Evolutionary conservation across 2,113 vertebrate species (phyloP).

Genomic region (Pycnonotus jocosus): DNA sequence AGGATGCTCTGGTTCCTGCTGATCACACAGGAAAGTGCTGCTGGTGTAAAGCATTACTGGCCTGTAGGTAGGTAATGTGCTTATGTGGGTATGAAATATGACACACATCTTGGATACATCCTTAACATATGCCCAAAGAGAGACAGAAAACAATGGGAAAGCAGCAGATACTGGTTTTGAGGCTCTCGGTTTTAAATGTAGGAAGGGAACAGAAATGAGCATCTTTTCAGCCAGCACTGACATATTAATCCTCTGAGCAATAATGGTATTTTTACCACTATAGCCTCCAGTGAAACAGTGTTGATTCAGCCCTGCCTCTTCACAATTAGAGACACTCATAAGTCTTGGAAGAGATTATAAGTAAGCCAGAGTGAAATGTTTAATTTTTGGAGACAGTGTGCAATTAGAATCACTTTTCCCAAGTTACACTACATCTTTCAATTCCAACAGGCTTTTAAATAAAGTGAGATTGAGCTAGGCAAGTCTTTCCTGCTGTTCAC

Average conservation of each 20-base stretch:
- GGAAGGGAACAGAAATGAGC: not conserved
- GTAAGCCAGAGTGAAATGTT: not conserved
- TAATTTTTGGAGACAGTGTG: not conserved
- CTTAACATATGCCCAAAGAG: not conserved
- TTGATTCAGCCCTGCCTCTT: not conserved
- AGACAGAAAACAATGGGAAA: not conserved
- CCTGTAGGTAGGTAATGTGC: not conserved
- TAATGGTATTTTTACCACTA: not conserved
- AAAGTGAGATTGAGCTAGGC: not conserved
- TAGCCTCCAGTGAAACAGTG: not conserved
- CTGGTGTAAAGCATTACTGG: not conserved
- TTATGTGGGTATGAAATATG: accelerated
- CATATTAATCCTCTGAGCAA: not conserved
- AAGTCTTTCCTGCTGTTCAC: not conserved
- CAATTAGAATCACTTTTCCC: not conserved
- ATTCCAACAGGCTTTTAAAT: not conserved
- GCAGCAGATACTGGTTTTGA: not conserved
- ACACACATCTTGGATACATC: not conserved
- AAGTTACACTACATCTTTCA: not conserved
- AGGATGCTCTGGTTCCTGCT: not conserved
- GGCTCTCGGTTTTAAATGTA: not conserved
- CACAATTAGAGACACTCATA: not conserved
- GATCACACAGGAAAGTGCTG: not conserved
- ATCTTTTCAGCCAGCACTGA: not conserved
- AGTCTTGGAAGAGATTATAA: not conserved